Percentiles rank a stretch among this genome's conserved stretches.
These are phyloP conservation scores for Myopa tessellatipennis DNA, from an alignment of 2,888 invertebrate genomes.

Conservation along the genomic window DNA sequence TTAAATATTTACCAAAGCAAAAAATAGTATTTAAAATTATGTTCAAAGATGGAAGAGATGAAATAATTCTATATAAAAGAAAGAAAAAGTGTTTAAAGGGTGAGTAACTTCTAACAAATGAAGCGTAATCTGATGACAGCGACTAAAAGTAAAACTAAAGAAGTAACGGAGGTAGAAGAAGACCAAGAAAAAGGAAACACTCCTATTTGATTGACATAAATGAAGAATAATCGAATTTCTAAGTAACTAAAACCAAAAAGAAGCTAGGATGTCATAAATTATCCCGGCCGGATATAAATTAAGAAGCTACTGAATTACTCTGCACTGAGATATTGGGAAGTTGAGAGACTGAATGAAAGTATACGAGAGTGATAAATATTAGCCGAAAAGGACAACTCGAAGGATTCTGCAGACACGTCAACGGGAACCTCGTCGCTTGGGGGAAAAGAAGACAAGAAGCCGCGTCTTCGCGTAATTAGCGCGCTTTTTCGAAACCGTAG, in stretches of 20 bases:
- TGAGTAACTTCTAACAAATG: constrained; percentile 19
- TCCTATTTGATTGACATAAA: constrained; percentile 65
- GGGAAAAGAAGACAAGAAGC: neutral
- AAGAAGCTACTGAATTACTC: neutral
- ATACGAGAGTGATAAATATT: constrained; percentile 18
- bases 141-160: neutral
- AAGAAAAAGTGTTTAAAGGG: neutral
- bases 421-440: neutral
- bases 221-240: constrained; percentile 67
- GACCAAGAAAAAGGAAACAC: constrained; percentile 38
- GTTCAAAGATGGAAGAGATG: neutral
- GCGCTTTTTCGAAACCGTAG: neutral
- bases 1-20: neutral
- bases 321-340: neutral
- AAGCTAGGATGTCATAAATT: constrained; percentile 47
- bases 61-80: neutral
- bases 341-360: neutral
- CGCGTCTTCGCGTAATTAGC: constrained; percentile 16
- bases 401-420: neutral
- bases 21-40: constrained; percentile 1
- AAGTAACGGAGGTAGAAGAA: neutral
- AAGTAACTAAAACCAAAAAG: constrained; percentile 40
- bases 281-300: constrained; percentile 40
- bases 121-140: constrained; percentile 32
- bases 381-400: neutral